Evolutionary conservation across 2,888 invertebrate species (phyloP).

Genomic region (Trachelus iudaicus): DNA sequence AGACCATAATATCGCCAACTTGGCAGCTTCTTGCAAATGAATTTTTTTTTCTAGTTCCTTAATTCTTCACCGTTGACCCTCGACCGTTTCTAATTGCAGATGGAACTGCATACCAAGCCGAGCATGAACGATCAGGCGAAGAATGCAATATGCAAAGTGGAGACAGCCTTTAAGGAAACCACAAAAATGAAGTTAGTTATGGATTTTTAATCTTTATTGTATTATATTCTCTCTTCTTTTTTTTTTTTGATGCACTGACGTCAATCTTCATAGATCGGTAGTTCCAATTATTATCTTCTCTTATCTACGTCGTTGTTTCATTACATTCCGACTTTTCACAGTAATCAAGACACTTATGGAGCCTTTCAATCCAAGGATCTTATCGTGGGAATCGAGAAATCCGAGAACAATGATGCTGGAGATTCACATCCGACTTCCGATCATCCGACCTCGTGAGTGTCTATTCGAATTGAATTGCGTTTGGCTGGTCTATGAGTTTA

Average conservation of each 20-base stretch:
- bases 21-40: background rate
- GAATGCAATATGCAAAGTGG: slow-evolving; percentile 43
- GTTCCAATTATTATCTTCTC: background rate
- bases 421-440: slow-evolving; percentile 66
- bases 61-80: background rate
- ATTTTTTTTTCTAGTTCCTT: background rate
- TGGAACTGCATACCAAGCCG: slow-evolving; percentile 59
- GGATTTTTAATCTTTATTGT: background rate
- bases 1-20: background rate
- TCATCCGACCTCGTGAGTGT: slow-evolving; percentile 77
- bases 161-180: slow-evolving; percentile 51
- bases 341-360: slow-evolving; percentile 58
- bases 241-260: background rate
- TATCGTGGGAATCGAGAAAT: slow-evolving; percentile 66
- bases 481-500: background rate
- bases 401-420: slow-evolving; percentile 53
- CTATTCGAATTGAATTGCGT: background rate
- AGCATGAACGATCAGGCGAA: slow-evolving; percentile 42
- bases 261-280: background rate
- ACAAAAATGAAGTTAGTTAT: slow-evolving; percentile 45
- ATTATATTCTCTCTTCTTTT: background rate
- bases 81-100: slow-evolving; percentile 40
- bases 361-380: slow-evolving; percentile 69
- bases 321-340: slow-evolving; percentile 22
- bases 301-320: background rate